phyloP scores from a whole-genome alignment of 2,888 invertebrate genomes.

The Osmoderma eremita region DNA sequence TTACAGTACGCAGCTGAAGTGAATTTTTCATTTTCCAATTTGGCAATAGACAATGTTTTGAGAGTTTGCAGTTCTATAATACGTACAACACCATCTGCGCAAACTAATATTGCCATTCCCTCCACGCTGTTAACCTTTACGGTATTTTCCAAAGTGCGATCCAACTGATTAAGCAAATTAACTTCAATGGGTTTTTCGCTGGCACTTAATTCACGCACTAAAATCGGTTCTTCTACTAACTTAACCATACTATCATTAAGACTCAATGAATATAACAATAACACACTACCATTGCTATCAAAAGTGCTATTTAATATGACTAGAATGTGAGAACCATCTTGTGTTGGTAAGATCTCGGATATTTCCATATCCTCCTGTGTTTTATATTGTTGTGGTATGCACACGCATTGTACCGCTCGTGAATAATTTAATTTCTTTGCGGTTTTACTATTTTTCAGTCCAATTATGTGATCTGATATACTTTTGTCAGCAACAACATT shows the following conservation, averaged over 20 bases:
- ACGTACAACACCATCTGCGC: constrained; percentile 78
- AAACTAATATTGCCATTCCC: constrained; percentile 78
- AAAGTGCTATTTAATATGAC: constrained; percentile 65
- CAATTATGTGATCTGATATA: constrained; percentile 63
- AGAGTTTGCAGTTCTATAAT: constrained; percentile 78
- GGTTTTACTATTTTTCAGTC: constrained; percentile 59
- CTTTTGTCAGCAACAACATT: constrained; percentile 53
- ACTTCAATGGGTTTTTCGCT: constrained; percentile 77
- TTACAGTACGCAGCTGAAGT: constrained; percentile 87
- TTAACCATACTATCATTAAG: constrained; percentile 65
- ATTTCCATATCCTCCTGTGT: constrained; percentile 67
- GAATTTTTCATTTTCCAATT: constrained; percentile 76
- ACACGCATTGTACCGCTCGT: constrained; percentile 69
- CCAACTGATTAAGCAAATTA: constrained; percentile 71
- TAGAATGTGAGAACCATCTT: constrained; percentile 75
- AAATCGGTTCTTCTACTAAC: constrained; percentile 70
- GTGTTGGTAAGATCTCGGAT: constrained; percentile 74
- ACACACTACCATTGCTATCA: constrained; percentile 61
- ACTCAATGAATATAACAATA: constrained; percentile 69
- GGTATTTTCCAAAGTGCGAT: constrained; percentile 49
- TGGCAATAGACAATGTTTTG: constrained; percentile 74
- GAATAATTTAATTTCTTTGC: constrained; percentile 61
- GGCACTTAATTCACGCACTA: constrained; percentile 70
- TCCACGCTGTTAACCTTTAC: constrained; percentile 56
- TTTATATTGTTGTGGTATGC: constrained; percentile 66